Base-by-base conservation (phyloP, 2,113 vertebrate species). In the Bubo bubo region DNA sequence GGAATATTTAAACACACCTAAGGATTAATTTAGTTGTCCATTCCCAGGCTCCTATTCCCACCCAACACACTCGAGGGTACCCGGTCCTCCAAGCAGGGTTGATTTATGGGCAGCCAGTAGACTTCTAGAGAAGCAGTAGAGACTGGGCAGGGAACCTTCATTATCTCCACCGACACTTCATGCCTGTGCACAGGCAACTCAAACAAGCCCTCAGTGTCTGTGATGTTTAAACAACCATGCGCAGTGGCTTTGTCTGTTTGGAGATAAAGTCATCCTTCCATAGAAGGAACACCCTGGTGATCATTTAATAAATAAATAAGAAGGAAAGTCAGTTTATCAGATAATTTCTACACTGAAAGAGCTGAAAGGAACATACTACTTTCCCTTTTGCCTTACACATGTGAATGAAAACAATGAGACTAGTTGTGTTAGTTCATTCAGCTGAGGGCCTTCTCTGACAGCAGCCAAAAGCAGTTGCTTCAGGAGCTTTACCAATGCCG, bases 201-300 rank as follows among this genome's bases (percentile, higher is more conserved):
- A 53, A 1, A 47, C 30, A 81, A 80, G 43, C 12, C 52, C 23
- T 79, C 34, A 43, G 17, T 26, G 34, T 34, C 22, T 0, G 0
- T 81, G 53, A 92, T 62, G 24, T 86, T 86, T 55, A 79, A 89
- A 75, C 26, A 91, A 55, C n/a, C 55, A 21, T 60, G n/a, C 27
- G 22, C 3, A 74, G 23, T 19, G 23, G 14, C 14, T 50, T 39
- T 45, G 27, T 18, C 13, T 43, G 16, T 28, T 37, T 58, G 34
- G 18, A 93, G 14, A 56, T 26, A 45, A 23, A 43, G 17, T 14
- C 18, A 35, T 59, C 41, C 39, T 86, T 88, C 49, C 2, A 0
- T 34, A 68, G 23, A 45, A 16, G 5, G 14, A 86, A 70, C n/a
- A 77, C 5, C 49, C 30, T 30, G 19, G 41, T 47, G 9, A 59